Conservation (phyloP, 2,113 vertebrate genomes). For the Haemorhous mexicanus region DNA sequence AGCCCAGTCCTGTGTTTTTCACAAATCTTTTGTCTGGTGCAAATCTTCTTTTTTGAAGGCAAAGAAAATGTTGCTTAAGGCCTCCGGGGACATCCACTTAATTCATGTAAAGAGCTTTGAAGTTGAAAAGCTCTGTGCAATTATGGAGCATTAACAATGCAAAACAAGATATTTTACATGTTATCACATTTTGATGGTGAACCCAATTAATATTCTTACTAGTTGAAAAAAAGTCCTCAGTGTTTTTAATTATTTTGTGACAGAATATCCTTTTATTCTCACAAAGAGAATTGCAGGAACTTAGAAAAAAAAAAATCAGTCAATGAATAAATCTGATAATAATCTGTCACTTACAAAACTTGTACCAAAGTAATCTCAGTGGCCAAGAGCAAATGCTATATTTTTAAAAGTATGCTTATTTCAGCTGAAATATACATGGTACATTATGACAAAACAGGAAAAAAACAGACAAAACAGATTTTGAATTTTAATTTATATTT, state of each 20-base stretch:
- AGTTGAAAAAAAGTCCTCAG: neutral
- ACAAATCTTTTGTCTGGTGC: neutral
- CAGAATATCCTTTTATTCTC: neutral
- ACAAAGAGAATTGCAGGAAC: neutral
- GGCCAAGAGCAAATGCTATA: neutral
- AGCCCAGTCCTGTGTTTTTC: neutral
- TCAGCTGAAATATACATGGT: neutral
- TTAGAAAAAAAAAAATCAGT: neutral
- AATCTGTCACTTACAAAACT: neutral
- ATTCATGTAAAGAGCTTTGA: conserved; percentile 42
- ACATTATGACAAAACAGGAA: neutral
- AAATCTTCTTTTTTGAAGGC: neutral
- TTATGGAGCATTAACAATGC: conserved; percentile 30
- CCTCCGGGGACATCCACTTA: neutral
- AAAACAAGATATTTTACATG: conserved; percentile 37
- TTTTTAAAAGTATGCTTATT: neutral
- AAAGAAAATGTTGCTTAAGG: neutral
- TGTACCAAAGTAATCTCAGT: neutral
- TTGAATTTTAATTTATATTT: neutral
- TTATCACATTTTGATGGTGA: conserved; percentile 13
- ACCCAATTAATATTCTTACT: conserved; percentile 17
- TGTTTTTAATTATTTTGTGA: conserved; percentile 16
- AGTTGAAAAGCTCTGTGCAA: conserved; percentile 27
- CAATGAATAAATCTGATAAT: neutral
- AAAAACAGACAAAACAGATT: neutral